Conservation (phyloP, 2,113 vertebrate species). For the Perognathus longimembris region DNA sequence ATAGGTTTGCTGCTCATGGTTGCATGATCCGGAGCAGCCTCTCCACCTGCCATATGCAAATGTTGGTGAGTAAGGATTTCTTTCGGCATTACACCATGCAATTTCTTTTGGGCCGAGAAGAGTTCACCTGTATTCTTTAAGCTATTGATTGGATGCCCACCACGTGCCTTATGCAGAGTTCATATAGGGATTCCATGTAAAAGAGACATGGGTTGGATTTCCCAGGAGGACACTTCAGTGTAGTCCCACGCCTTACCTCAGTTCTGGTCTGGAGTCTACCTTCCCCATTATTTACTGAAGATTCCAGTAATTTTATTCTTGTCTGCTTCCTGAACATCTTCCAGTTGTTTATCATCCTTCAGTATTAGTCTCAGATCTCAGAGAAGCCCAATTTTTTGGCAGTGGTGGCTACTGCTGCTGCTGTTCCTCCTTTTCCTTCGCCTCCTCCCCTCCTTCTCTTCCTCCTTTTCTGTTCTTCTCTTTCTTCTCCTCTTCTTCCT, state of each 20-base stretch:
- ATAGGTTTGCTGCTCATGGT: fast-evolving
- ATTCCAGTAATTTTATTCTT: background rate
- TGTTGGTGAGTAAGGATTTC: background rate
- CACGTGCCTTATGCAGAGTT: background rate
- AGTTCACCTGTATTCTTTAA: background rate
- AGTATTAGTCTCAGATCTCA: background rate
- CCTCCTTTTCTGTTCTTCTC: background rate
- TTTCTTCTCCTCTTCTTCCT: too few species aligned
- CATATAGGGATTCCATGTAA: background rate
- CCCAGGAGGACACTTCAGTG: too few species aligned
- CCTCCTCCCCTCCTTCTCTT: too few species aligned
- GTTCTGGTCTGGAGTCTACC: too few species aligned
- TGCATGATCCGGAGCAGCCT: background rate
- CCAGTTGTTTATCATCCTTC: background rate
- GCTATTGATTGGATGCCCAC: background rate
- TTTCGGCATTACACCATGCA: background rate
- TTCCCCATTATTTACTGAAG: background rate
- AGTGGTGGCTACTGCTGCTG: too few species aligned
- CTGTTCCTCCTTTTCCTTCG: too few species aligned
- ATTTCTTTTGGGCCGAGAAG: background rate
- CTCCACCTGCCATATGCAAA: background rate
- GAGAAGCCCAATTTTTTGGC: background rate
- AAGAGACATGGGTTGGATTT: background rate
- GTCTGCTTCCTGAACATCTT: background rate
- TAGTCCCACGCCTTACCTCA: fast-evolving